Percentiles rank a stretch among this genome's conserved stretches.
Conservation (phyloP, 2,888 invertebrate species). For the Mystacides longicornis region DNA sequence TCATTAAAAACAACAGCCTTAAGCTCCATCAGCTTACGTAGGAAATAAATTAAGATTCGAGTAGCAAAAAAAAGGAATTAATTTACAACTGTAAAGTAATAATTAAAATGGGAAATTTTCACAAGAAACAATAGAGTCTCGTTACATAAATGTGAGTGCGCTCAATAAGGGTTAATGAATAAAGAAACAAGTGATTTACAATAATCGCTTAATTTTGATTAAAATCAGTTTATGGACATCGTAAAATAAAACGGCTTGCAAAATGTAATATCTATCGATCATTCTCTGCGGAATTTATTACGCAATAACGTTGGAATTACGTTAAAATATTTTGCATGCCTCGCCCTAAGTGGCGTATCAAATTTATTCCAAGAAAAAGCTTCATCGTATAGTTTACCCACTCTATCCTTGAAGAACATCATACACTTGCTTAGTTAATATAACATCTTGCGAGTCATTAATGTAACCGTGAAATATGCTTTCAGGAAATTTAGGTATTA, state of each 20-base stretch:
- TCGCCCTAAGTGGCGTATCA: conserved; percentile 5
- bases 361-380: conserved; percentile 3
- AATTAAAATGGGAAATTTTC: too few relatives aligned
- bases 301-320: conserved; percentile 5
- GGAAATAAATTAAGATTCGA: too few relatives aligned
- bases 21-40: too few relatives aligned
- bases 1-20: too few relatives aligned
- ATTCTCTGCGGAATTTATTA: conserved; percentile 2
- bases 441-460: background rate
- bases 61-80: too few relatives aligned
- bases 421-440: background rate
- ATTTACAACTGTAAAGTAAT: too few relatives aligned
- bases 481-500: conserved; percentile 6
- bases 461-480: conserved; percentile 2
- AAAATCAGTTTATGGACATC: conserved; percentile 1
- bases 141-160: too few relatives aligned
- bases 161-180: too few relatives aligned
- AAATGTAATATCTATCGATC: conserved; percentile 11
- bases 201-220: conserved; percentile 1
- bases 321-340: conserved; percentile 5
- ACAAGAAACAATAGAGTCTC: too few relatives aligned
- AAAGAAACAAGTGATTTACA: background rate
- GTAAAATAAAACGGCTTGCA: conserved; percentile 2
- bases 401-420: too few relatives aligned
- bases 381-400: background rate